These are phyloP conservation scores for Heloderma charlesbogerti DNA, from an alignment of 2,113 vertebrate species.

Conservation along the genomic window DNA sequence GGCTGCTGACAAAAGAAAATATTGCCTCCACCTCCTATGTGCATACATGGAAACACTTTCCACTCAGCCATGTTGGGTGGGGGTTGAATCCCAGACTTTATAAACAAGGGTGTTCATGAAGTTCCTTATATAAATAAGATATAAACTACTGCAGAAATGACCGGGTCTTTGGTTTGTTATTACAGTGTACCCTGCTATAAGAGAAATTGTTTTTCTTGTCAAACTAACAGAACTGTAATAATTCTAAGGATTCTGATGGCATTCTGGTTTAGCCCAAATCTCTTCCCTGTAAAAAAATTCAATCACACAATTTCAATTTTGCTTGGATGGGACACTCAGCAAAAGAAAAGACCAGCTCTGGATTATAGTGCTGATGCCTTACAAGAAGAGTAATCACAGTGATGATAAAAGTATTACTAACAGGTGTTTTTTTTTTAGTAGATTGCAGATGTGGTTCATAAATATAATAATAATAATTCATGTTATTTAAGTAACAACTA, in stretches of 20 bases:
- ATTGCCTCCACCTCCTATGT: background rate
- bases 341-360: background rate
- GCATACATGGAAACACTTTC: background rate
- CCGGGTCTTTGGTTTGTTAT: background rate
- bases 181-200: background rate
- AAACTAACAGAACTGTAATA: background rate
- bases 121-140: background rate
- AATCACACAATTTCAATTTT: background rate
- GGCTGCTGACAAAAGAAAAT: background rate
- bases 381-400: background rate
- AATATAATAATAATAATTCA: no score
- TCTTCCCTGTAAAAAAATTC: background rate
- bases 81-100: background rate
- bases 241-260: no score
- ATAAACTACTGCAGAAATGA: background rate
- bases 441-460: background rate
- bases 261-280: background rate
- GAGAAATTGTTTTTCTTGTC: background rate
- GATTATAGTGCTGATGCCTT: background rate
- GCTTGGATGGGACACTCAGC: background rate
- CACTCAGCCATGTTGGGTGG: background rate
- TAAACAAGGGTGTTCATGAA: background rate
- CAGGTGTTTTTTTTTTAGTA: background rate
- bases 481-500: background rate
- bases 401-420: background rate